Evolutionary conservation across 2,888 invertebrate species (phyloP).

Genomic region (Lepidocyrtoides sp.): DNA sequence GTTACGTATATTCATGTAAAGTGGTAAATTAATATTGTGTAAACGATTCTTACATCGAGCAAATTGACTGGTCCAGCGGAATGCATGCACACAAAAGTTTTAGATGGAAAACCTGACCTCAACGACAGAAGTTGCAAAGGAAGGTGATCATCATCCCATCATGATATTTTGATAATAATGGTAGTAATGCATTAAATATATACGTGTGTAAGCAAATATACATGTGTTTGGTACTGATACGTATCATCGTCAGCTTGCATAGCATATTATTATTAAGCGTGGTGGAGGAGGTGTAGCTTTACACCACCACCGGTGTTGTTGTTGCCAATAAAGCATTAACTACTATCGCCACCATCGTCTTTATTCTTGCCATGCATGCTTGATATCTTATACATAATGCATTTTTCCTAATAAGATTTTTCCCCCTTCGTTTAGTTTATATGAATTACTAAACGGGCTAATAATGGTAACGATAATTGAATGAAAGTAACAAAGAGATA

Average conservation of each 20-base stretch:
- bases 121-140: constrained; percentile 25
- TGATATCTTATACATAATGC: constrained; percentile 58
- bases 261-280: constrained; percentile 59
- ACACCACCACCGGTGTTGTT: constrained; percentile 52
- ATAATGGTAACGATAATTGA: constrained; percentile 49
- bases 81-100: not conserved
- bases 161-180: constrained; percentile 59
- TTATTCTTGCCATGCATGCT: constrained; percentile 13
- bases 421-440: constrained; percentile 28
- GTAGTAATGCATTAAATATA: constrained; percentile 22
- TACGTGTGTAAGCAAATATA: constrained; percentile 45
- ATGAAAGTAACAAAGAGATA: constrained; percentile 21
- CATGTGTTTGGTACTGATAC: constrained; percentile 39
- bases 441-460: constrained; percentile 51
- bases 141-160: constrained; percentile 37
- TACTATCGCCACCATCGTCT: constrained; percentile 24
- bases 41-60: not conserved
- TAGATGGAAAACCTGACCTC: constrained; percentile 55
- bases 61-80: constrained; percentile 29
- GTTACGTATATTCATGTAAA: constrained; percentile 16
- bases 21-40: constrained; percentile 60
- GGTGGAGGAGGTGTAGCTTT: constrained; percentile 67
- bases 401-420: constrained; percentile 61
- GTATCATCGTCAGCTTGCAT: constrained; percentile 31
- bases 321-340: constrained; percentile 46